Base-by-base conservation (phyloP, 2,113 vertebrate species). In the Abramis brama region DNA sequence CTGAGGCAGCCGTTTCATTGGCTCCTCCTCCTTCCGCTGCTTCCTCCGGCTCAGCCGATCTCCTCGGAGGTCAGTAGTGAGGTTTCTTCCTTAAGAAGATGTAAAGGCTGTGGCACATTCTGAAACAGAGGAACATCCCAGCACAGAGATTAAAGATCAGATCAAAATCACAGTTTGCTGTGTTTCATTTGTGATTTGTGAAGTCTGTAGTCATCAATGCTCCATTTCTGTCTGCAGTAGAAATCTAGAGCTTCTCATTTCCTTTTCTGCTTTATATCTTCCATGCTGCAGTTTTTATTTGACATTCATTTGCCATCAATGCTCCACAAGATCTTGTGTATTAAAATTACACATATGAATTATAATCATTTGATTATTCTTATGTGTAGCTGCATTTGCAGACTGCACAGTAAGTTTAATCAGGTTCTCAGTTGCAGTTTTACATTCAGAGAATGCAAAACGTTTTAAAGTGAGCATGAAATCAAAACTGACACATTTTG, bases 61-160 rank as follows among this genome's bases (percentile, higher is more conserved):
- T 99, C 92, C 97, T 99, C 90, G 98, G 98, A 99, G 98, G 98
- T 99, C 96, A 97, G 98, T 99, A 89, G 87, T 88, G 89, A 92
- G 90, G 87, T 91, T 83, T 83, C 66, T 83, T 73, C 90, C 91
- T 85, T 89, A 83, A 88, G 89, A 91, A 93, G 92, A 93, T 93
- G 93, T 83, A 91, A 73, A 90, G 77, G 79, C 79, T 91, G 87
- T 89, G 88, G 82, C 86, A 91, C 87, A 82, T 86, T 88, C 89
- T 78, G 76, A 91, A 79, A 74, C 82, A 85, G 89, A 90, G 88
- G 30, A 74, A 87, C 5, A 78, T 87, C 80, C 88, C 90, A 91
- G 92, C 90, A 91, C 73, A 87, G 66, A 55, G 85, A 62, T 86
- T 74, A 89, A 78, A 78, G 36, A 45, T 74, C 25, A 73, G 25